Base-by-base conservation (phyloP, 1,140 invertebrate genomes). In the Anoplophora glabripennis region DNA sequence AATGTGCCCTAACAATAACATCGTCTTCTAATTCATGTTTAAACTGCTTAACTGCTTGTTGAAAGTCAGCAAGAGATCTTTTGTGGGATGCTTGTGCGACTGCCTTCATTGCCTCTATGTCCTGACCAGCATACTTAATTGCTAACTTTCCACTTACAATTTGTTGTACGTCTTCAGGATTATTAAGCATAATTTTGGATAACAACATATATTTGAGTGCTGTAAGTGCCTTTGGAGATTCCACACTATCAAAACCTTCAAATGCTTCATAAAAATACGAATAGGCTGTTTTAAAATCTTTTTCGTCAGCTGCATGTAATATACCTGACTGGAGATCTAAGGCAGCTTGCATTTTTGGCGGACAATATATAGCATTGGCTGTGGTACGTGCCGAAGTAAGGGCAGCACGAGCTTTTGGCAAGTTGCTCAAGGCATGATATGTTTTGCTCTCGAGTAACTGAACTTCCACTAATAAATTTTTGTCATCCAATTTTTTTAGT, bases 201-300 rank as follows among this genome's bases (percentile, higher is more conserved):
- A 99, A 76, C 56, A 99, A 83, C 97, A 99, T 99, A 77, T 99
- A 99, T 75, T 99, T 99, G 1, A 99, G 79, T 15, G 94, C 93
- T 38, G 87, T 92, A 2, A 99, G 76, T 8, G 97, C 96, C 77
- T 94, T 96, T 10, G 87, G 86, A 70, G 84, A 88, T 71, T 98
- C 94, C 12, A 96, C 90, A 65, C 93, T 96, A 77, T 99, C 96
- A 78, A 96, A 99, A 61, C 96, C 96, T 83, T 99, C 98, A 79
- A 99, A 99, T 36, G 97, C 97, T 83, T 99, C 98, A 79, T 99
- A 99, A 75, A 99, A 99, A 75, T 99, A 99, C 37, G 97, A 99
- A 77, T 97, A 99, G 36, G 97, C 98, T 65, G 97, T 99, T 83
- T 99, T 99, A 76, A 99, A 99, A 74, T 99, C 98, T 72, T 92